These are phyloP conservation scores for Tetrao urogallus DNA, from an alignment of 2,113 vertebrate genomes.

Conservation along the genomic window DNA sequence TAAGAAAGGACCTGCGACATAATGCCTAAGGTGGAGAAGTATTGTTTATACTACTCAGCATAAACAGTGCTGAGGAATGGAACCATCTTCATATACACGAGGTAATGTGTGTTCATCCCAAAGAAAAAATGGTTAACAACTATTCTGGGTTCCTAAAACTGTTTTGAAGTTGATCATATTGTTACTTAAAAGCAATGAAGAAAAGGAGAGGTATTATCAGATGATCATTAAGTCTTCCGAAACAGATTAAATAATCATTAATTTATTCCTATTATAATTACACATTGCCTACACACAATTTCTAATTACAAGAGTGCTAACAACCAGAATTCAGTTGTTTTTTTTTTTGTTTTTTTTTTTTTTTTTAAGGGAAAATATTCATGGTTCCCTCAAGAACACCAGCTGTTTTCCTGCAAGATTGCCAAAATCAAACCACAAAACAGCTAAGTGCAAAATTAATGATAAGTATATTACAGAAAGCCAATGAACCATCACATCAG, in stretches of 20 bases:
- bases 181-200: rapidly evolving
- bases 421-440: neutral
- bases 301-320: neutral
- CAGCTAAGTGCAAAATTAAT: neutral
- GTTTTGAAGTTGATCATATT: neutral
- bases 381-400: neutral
- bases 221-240: neutral
- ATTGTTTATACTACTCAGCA: neutral
- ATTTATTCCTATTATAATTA: neutral
- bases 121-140: neutral
- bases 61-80: neutral
- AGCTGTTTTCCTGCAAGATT: rapidly evolving
- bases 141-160: neutral
- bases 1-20: neutral
- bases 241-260: neutral
- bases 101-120: neutral
- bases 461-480: neutral
- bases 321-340: neutral
- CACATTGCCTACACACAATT: neutral
- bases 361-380: too few species aligned
- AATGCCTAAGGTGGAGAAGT: neutral
- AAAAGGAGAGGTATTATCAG: neutral
- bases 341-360: too few species aligned
- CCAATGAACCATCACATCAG: neutral
- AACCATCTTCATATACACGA: rapidly evolving